Evolutionary conservation across 1,140 invertebrate genomes (phyloP).

Genomic region (Whitmania pigra): DNA sequence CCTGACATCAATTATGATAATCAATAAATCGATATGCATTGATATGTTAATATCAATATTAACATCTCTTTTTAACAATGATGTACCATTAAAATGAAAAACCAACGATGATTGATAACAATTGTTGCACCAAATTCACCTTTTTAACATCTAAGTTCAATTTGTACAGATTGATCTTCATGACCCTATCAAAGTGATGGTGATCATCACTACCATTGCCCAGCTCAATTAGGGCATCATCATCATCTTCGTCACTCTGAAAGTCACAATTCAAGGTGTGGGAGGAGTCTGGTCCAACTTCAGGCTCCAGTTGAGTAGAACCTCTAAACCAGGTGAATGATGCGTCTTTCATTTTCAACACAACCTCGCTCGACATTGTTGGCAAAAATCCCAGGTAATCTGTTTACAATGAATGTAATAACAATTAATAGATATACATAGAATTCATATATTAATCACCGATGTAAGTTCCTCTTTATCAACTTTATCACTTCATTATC

Average conservation of each 20-base stretch:
- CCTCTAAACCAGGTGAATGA: constrained; percentile 4
- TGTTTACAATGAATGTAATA: neutral
- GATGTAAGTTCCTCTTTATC: neutral
- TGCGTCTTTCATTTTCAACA: neutral
- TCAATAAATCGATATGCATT: too few relatives aligned
- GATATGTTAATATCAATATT: too few relatives aligned
- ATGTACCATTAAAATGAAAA: too few relatives aligned
- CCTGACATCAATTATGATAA: constrained; percentile 5
- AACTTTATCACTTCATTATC: neutral
- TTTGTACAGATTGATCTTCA: too few relatives aligned
- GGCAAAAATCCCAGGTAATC: constrained; percentile 6
- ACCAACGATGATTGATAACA: too few relatives aligned
- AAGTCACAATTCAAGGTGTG: neutral
- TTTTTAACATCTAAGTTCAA: too few relatives aligned
- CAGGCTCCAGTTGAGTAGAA: neutral
- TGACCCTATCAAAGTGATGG: too few relatives aligned
- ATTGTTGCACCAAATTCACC: too few relatives aligned
- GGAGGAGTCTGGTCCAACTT: neutral
- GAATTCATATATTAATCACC: neutral
- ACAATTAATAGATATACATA: neutral
- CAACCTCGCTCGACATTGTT: neutral
- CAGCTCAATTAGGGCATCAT: neutral
- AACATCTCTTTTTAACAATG: too few relatives aligned
- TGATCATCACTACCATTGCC: neutral
- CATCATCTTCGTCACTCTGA: neutral